A percentile compares a stretch with the other conserved stretches of the same genome.
Conservation (phyloP, 2,113 vertebrate species). For the rat (Rattus norvegicus) region GRCr8 NC_086031.1:63243001-63243500, state of each 20-base stretch:
- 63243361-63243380: not conserved
- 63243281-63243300: not conserved
- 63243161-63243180: not conserved
- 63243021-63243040: not conserved
- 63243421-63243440: not conserved
- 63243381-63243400: not conserved
- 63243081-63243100: not conserved
- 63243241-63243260: not conserved
- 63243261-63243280: not conserved
- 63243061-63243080: not conserved
- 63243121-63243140: not conserved
- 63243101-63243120: not conserved
- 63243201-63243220: not conserved
- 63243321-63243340: not conserved
- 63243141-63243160: not conserved
- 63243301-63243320: not conserved
- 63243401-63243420: not conserved
- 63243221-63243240: not conserved
- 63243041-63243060: not conserved
- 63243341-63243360: not conserved
- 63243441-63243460: not conserved
- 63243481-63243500: not conserved
- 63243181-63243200: not conserved
- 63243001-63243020: conserved; percentile 18
- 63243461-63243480: not conserved